phyloP scores from a whole-genome alignment of 2,797 vertebrate genomes.

The Vireo griseus region DNA sequence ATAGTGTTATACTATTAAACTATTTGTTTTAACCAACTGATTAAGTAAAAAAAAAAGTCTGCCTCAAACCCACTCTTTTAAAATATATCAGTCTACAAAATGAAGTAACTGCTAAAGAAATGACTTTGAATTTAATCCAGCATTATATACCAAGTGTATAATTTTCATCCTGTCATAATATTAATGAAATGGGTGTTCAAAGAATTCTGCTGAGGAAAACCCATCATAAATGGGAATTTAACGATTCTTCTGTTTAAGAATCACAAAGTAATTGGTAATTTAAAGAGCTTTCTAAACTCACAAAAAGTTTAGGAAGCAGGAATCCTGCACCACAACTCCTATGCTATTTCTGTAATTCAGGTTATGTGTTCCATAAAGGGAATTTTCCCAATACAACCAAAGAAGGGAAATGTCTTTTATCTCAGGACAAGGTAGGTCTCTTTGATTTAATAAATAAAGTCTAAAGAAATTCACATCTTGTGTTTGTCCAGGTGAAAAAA shows the following conservation, averaged over 20 bases:
- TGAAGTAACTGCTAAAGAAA: not conserved
- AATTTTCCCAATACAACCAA: not conserved
- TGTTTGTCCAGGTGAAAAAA: conserved; percentile 24
- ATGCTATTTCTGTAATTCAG: not conserved
- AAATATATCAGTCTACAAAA: not conserved
- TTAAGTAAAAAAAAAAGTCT: not conserved
- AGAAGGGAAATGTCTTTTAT: conserved; percentile 26
- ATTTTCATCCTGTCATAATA: not conserved
- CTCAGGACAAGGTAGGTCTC: not conserved
- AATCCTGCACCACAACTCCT: not conserved
- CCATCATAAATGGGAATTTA: not conserved
- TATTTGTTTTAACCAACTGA: not conserved
- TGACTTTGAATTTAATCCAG: not conserved
- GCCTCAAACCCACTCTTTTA: not conserved
- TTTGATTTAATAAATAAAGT: conserved; percentile 23
- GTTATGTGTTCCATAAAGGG: not conserved
- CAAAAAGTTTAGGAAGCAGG: not conserved
- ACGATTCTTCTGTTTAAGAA: not conserved
- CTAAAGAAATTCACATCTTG: conserved; percentile 13
- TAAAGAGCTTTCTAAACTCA: not conserved
- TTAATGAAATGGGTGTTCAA: not conserved
- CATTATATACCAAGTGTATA: not conserved
- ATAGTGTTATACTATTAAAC: not conserved
- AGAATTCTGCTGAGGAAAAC: not conserved
- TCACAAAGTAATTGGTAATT: not conserved